Base-by-base conservation (phyloP, 92 coral and sea anemone species). In the Epizoanthus ramosus region DNA sequence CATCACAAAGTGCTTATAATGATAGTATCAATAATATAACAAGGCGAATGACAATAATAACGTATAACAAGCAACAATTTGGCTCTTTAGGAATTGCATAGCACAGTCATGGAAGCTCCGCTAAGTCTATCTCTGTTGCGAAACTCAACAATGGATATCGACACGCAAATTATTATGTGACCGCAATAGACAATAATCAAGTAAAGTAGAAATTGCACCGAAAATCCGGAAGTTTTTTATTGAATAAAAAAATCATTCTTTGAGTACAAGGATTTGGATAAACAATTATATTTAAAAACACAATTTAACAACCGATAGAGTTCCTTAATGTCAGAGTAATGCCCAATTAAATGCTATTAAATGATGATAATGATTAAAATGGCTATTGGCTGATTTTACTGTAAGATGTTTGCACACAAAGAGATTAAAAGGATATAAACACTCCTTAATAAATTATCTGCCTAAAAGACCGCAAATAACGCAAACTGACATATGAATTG, bases 361-460 rank as follows among this genome's bases (percentile, higher is more conserved):
- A 37, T n/a, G n/a, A n/a, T n/a, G n/a, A n/a, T n/a, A n/a, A n/a
- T n/a, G n/a, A n/a, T 54, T 54, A 56, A 53, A 37, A 15, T 24
- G 28, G 19, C 31, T 17, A 28, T 6, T 10, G 22, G 16, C 9
- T 47, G 15, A 28, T 50, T 73, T 53, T 61, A 53, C 4, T 56
- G 16, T 23, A 24, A 68, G 57, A 71, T 39, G 57, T 37, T 53
- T 1, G 57, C 14, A 4, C 24, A 54, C 79, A 73, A 53, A 54
- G 64, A 23, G 79, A 54, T 73, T 54, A 24, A 13, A 31, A 74
- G 31, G 61, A 31, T 74, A 53, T 53, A 53, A 56, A 74, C 79
- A 74, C 23, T 10, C 21, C 57, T 73, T 28, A 74, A 74, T 74
- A 54, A 74, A 54, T 52, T 15, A 74, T 73, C 7, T 53, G 8